A percentile compares a stretch with the other conserved stretches of the same genome.
Evolutionary conservation across 1,140 invertebrate genomes (phyloP).

Genomic region (Druon quercuslanigerum): DNA sequence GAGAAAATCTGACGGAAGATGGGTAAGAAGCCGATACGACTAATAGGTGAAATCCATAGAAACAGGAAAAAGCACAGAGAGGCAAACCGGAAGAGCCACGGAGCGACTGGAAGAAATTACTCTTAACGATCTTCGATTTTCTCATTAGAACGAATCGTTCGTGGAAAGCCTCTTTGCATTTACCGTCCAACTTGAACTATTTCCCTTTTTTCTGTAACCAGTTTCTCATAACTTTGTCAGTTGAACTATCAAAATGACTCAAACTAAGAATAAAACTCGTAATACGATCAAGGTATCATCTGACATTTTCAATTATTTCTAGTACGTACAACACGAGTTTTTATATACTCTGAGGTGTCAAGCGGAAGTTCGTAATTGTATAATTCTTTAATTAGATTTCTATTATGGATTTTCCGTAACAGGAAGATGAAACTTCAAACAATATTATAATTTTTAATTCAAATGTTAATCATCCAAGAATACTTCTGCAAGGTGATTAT

Average conservation of each 20-base stretch:
- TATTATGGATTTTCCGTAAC: too few species aligned
- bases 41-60: conserved; percentile 33
- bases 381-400: too few species aligned
- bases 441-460: too few species aligned
- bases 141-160: conserved; percentile 66
- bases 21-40: conserved; percentile 27
- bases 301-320: background rate
- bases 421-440: too few species aligned
- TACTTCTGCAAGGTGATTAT: too few species aligned
- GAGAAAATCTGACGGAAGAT: conserved; percentile 20
- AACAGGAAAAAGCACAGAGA: conserved; percentile 38
- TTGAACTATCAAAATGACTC: conserved; percentile 8
- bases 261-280: background rate
- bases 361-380: too few species aligned
- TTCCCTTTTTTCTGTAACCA: conserved; percentile 48
- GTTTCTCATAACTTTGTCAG: conserved; percentile 31
- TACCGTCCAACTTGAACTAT: conserved; percentile 44
- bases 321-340: too few species aligned
- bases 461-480: too few species aligned
- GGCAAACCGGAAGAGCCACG: conserved; percentile 52
- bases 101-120: conserved; percentile 63
- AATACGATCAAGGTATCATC: background rate
- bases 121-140: conserved; percentile 70
- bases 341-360: too few species aligned
- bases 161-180: conserved; percentile 59